Percentiles rank a stretch among this genome's conserved stretches.
These are phyloP conservation scores for Osmerus mordax DNA, from an alignment of 2,113 vertebrate species.

Conservation along the genomic window DNA sequence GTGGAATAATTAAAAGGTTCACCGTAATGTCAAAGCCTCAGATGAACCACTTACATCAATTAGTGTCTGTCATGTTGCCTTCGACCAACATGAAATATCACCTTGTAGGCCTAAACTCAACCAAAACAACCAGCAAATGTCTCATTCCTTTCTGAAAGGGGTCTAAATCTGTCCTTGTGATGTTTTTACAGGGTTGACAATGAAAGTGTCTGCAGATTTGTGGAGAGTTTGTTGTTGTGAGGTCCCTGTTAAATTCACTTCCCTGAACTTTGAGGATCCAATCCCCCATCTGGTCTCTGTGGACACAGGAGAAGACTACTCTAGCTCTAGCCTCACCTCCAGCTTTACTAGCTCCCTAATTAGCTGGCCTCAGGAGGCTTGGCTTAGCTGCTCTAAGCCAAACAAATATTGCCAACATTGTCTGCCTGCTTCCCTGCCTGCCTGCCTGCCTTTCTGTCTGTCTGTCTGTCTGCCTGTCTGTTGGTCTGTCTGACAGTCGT, in stretches of 20 bases:
- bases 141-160: constrained; percentile 1
- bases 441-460: no score
- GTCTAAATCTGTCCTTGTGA: constrained; percentile 28
- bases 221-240: constrained; percentile 59
- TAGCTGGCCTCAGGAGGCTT: constrained; percentile 55
- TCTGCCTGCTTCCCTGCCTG: no score
- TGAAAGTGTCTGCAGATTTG: constrained; percentile 53
- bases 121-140: not conserved
- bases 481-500: constrained; percentile 16
- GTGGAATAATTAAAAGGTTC: constrained; percentile 2
- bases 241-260: constrained; percentile 68
- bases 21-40: constrained; percentile 3
- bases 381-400: no score
- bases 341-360: constrained; percentile 50
- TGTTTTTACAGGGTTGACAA: constrained; percentile 39
- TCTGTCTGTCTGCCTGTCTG: no score
- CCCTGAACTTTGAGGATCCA: constrained; percentile 64
- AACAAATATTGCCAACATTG: not conserved
- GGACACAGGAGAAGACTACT: constrained; percentile 66
- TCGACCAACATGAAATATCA: no score
- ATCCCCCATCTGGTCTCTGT: constrained; percentile 38
- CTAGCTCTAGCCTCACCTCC: constrained; percentile 23
- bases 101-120: no score
- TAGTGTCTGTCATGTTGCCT: not conserved
- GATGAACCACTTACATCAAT: constrained; percentile 7